phyloP scores from a whole-genome alignment of 2,113 vertebrate species.

The Dolichallabes microphthalmus region DNA sequence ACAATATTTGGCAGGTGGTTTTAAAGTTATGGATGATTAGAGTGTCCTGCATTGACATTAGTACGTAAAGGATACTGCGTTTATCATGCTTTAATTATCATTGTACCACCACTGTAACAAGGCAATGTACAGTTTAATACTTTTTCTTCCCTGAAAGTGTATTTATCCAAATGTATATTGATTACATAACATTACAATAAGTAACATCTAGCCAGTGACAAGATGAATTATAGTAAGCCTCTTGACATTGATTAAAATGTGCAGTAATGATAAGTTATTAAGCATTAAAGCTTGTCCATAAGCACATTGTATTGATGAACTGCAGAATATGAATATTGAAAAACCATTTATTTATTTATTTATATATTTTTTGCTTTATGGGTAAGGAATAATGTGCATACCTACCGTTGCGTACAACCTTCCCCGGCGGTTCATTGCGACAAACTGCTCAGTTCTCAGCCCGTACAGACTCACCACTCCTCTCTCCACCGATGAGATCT shows the following conservation, averaged over 20 bases:
- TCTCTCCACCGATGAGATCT: constrained; percentile 93
- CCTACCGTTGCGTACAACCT: constrained; percentile 91
- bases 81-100: no score
- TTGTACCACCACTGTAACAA: neutral
- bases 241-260: neutral
- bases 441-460: constrained; percentile 82
- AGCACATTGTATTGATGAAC: neutral
- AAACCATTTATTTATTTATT: neutral
- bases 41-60: neutral
- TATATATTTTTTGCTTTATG: neutral
- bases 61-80: neutral
- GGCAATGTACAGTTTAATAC: neutral
- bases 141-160: neutral
- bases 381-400: constrained; percentile 63
- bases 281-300: constrained; percentile 5
- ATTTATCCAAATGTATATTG: neutral
- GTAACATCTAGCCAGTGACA: neutral
- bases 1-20: no score
- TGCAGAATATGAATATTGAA: constrained; percentile 1
- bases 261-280: neutral
- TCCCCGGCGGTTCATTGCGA: constrained; percentile 91
- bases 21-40: neutral
- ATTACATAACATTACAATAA: neutral
- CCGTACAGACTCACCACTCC: constrained; percentile 92
- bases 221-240: neutral